Base-by-base conservation (phyloP, 2,888 invertebrate genomes). In the Taenaris catops region DNA sequence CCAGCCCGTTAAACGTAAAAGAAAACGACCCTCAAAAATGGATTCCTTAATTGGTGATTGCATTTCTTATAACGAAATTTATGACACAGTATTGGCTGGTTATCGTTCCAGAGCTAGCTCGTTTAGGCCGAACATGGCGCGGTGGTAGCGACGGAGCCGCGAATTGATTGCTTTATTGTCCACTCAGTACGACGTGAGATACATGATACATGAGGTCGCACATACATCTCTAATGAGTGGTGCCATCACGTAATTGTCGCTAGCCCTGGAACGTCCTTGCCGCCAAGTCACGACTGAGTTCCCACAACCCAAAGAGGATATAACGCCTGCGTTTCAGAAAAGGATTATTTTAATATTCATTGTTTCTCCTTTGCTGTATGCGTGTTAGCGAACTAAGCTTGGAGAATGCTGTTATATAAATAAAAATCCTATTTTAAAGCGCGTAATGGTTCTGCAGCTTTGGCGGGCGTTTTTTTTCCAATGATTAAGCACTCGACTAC, bases 91-190 rank as follows among this genome's bases (percentile, higher is more conserved):
- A 46, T 50, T 46, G 51, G 57, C 53, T 49, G 49, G 52, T 49
- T 41, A 58, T 55, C 43, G 55, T 43, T 21, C 14, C 54, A 53
- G 59, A 58, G 67, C 67, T 72, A 65, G 69, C 70, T 75, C 72
- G 64, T n/a, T n/a, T n/a, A 54, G 63, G 25, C 41, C 41, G 47
- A 40, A 36, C 34, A 38, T 21, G 35, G 41, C 25, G 32, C 26
- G 20, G 31, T 24, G 39, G 24, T 11, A 7, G 36, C 39, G 61
- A 56, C 55, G 51, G 42, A 56, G 63, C 63, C 60, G 59, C 64
- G 66, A 74, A 76, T 78, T 84, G 84, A 84, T 81, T 81, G 79
- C 81, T 83, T 80, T 79, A 84, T 83, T 83, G 83, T 80, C 62
- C 64, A 54, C 51, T 63, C 60, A 53, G 55, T 52, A 55, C 67